phyloP scores from a whole-genome alignment of 1,140 invertebrate species.

The Zophobas atratus region DNA sequence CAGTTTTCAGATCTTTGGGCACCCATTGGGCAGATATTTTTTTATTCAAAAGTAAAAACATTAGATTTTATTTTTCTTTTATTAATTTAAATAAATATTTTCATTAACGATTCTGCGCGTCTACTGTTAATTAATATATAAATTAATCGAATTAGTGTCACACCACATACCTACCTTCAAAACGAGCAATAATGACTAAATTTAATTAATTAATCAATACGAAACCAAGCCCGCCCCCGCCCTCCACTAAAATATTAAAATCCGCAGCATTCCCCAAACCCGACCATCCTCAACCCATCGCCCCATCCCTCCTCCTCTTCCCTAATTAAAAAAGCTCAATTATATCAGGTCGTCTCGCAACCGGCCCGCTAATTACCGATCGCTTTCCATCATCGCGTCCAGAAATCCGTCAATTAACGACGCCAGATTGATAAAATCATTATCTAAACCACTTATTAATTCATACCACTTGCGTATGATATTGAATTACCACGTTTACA shows the following conservation, averaged over 20 bases:
- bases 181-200: too few relatives aligned
- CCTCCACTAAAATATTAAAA: slow-evolving; percentile 15
- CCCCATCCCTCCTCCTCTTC: background rate
- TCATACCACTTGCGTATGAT: slow-evolving; percentile 58
- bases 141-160: too few relatives aligned
- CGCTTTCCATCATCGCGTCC: slow-evolving; percentile 8
- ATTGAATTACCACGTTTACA: slow-evolving; percentile 59
- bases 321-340: slow-evolving; percentile 25
- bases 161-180: too few relatives aligned
- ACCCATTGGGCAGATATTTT: too few relatives aligned
- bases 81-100: too few relatives aligned
- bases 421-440: slow-evolving; percentile 62
- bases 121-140: too few relatives aligned
- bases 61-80: too few relatives aligned
- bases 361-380: slow-evolving; percentile 24
- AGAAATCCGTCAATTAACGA: slow-evolving; percentile 51
- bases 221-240: too few relatives aligned
- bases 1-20: too few relatives aligned
- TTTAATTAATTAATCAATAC: too few relatives aligned
- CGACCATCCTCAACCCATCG: background rate
- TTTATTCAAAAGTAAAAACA: too few relatives aligned
- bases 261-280: background rate
- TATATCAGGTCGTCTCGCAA: slow-evolving; percentile 13
- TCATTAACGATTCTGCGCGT: too few relatives aligned
- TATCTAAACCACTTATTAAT: slow-evolving; percentile 63